These are phyloP conservation scores for Pachyseris speciosa DNA, from an alignment of 64 coral and sea anemone species.

Conservation along the genomic window DNA sequence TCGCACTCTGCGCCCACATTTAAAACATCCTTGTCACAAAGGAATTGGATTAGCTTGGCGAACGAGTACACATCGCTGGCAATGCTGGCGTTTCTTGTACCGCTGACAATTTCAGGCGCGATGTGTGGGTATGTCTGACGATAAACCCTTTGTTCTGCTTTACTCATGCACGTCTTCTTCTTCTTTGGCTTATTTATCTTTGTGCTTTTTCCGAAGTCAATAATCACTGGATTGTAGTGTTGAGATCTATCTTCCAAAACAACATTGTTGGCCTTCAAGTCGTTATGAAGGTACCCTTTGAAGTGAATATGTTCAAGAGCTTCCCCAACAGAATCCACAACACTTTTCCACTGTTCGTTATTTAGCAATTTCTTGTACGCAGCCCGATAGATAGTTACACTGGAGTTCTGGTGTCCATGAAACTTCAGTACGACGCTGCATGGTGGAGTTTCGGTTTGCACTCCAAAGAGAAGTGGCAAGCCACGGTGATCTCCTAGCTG, in stretches of 20 bases:
- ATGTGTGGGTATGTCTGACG: too few relatives aligned
- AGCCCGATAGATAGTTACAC: background rate
- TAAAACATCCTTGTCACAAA: too few relatives aligned
- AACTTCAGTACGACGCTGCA: too few relatives aligned
- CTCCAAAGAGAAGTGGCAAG: conserved; percentile 9
- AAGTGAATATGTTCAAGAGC: conserved; percentile 23
- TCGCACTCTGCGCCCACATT: too few relatives aligned
- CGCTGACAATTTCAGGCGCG: too few relatives aligned
- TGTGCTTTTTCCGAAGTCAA: conserved; percentile 52
- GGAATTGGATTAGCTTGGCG: background rate
- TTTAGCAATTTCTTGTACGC: conserved; percentile 13
- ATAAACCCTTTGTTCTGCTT: too few relatives aligned
- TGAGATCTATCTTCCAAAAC: background rate
- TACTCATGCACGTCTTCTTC: too few relatives aligned
- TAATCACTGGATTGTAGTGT: conserved; percentile 8
- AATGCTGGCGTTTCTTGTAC: too few relatives aligned
- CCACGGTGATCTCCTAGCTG: conserved; percentile 12
- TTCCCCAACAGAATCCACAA: conserved; percentile 1
- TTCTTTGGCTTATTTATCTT: too few relatives aligned
- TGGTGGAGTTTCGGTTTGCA: background rate
- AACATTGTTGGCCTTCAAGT: background rate
- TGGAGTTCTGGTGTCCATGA: too few relatives aligned
- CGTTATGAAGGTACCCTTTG: conserved; percentile 10
- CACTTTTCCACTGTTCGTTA: conserved; percentile 14
- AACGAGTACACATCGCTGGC: conserved; percentile 30